Percentiles rank a stretch among this genome's conserved stretches.
phyloP scores from a whole-genome alignment of 1,140 invertebrate genomes.

The Caenorhabditis latens region DNA sequence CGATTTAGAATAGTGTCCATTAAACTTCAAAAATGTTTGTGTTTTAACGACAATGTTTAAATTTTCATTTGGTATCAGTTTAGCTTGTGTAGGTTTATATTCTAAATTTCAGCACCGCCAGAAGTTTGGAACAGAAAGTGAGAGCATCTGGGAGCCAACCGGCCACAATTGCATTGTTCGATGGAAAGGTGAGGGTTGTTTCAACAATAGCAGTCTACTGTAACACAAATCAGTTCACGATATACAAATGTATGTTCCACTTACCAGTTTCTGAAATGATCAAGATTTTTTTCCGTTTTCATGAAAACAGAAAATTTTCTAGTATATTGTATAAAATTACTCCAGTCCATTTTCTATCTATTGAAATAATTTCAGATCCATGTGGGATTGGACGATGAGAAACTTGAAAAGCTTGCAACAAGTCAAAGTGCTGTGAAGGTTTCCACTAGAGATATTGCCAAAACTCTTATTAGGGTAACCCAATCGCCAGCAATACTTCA shows the following conservation, averaged over 20 bases:
- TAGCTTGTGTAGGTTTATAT: too few species aligned
- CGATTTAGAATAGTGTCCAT: too few species aligned
- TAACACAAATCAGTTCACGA: too few species aligned
- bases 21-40: too few species aligned
- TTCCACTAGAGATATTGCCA: conserved; percentile 89
- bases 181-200: conserved; percentile 83
- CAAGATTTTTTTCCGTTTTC: too few species aligned
- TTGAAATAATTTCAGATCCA: conserved; percentile 78
- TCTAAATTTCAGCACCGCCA: conserved; percentile 85
- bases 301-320: too few species aligned
- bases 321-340: too few species aligned
- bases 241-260: too few species aligned
- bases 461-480: conserved; percentile 82
- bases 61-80: too few species aligned
- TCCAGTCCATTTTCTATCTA: too few species aligned
- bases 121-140: conserved; percentile 87
- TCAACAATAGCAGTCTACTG: background rate
- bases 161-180: conserved; percentile 90
- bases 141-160: conserved; percentile 85
- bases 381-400: conserved; percentile 82
- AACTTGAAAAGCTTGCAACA: conserved; percentile 80
- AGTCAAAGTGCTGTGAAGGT: conserved; percentile 82
- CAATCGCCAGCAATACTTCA: background rate
- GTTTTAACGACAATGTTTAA: too few species aligned
- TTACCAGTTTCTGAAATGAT: too few species aligned